Evolutionary conservation across 2,888 invertebrate species (phyloP).

Genomic region (Drosophila yooni): DNA sequence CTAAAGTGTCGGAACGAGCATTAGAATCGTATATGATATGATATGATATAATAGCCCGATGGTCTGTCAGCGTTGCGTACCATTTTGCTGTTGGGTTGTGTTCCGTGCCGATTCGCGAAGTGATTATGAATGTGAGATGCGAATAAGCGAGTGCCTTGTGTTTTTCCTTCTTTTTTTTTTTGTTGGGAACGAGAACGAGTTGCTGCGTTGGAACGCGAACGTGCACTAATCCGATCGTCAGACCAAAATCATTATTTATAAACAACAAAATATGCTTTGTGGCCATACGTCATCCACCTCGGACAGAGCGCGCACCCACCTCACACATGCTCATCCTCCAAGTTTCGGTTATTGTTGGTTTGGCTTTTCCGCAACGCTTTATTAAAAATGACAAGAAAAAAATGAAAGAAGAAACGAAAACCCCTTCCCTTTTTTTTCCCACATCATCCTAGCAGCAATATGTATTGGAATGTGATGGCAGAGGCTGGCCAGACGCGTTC

Average conservation of each 20-base stretch:
- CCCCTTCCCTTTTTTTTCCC: background rate
- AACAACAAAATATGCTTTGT: constrained; percentile 72
- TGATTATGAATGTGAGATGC: constrained; percentile 46
- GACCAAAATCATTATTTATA: constrained; percentile 84
- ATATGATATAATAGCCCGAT: constrained; percentile 11
- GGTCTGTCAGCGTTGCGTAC: constrained; percentile 28
- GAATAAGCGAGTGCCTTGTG: constrained; percentile 30
- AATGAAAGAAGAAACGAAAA: background rate
- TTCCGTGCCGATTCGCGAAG: constrained; percentile 32
- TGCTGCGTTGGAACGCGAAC: constrained; percentile 71
- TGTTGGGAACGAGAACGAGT: constrained; percentile 18
- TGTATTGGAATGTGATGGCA: constrained; percentile 69
- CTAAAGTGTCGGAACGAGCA: constrained; percentile 45
- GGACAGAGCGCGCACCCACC: constrained; percentile 39
- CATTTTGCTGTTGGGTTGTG: constrained; percentile 34
- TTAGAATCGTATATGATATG: constrained; percentile 29
- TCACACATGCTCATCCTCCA: constrained; percentile 56
- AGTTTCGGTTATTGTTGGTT: constrained; percentile 66
- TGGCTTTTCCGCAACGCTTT: constrained; percentile 63
- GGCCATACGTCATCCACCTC: constrained; percentile 54
- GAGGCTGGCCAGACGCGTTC: constrained; percentile 64
- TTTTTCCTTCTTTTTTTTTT: constrained; percentile 6
- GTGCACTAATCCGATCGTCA: constrained; percentile 83
- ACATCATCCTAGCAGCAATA: background rate
- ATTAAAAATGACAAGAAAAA: constrained; percentile 50